Percentiles rank a stretch among this genome's conserved stretches.
Evolutionary conservation across 2,888 invertebrate genomes (phyloP).

Genomic region (Tiphia femorata): DNA sequence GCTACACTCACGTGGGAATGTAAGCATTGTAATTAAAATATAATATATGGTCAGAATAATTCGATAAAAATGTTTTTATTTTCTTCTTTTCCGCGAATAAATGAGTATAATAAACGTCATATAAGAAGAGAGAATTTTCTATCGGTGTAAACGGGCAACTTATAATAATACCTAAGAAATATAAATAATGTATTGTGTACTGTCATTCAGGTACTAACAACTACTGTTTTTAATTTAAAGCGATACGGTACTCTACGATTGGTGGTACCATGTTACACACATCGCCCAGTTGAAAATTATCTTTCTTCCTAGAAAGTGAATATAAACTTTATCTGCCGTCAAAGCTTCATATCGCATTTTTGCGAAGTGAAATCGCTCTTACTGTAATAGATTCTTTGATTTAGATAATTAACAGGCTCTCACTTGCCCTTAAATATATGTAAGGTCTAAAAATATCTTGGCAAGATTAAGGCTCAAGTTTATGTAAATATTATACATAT

Average conservation of each 20-base stretch:
- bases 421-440: conserved; percentile 3
- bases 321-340: too few species aligned
- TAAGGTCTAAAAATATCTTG: conserved; percentile 39
- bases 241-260: conserved; percentile 23
- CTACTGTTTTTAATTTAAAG: conserved; percentile 44
- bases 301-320: too few species aligned
- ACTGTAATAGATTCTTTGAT: neutral
- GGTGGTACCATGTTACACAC: too few species aligned
- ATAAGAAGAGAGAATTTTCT: conserved; percentile 36
- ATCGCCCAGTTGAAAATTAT: too few species aligned
- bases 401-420: too few species aligned
- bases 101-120: conserved; percentile 31
- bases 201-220: conserved; percentile 56
- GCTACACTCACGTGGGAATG: too few species aligned
- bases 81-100: conserved; percentile 30
- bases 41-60: too few species aligned
- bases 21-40: too few species aligned
- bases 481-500: conserved; percentile 24
- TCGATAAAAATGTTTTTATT: too few species aligned
- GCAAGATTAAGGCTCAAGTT: conserved; percentile 32
- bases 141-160: conserved; percentile 21
- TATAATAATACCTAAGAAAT: conserved; percentile 34
- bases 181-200: conserved; percentile 44
- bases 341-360: too few species aligned
- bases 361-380: too few species aligned